Conservation (phyloP, 2,797 vertebrate species). For the Propithecus perrieri region DNA sequence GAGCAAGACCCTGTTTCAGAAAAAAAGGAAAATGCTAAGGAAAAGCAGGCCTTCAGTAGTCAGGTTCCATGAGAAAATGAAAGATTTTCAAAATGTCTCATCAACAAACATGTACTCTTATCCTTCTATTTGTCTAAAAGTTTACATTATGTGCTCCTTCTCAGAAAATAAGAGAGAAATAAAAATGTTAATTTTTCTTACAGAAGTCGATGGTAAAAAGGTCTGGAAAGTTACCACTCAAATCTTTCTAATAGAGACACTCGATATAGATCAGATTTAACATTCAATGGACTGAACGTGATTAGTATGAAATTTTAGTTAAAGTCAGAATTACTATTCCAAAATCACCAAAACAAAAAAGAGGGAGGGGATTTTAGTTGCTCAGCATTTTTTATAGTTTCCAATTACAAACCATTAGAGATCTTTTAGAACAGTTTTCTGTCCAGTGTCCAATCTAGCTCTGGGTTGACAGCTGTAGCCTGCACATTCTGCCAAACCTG, state of each 20-base stretch:
- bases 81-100: constrained; percentile 41
- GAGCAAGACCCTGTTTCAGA: background rate
- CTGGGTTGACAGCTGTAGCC: constrained; percentile 24
- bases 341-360: constrained; percentile 4
- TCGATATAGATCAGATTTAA: background rate
- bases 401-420: constrained; percentile 22
- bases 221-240: background rate
- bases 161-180: background rate
- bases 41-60: background rate
- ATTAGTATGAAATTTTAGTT: constrained; percentile 19
- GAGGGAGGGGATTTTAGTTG: background rate
- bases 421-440: constrained; percentile 38
- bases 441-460: constrained; percentile 12
- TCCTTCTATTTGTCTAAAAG: background rate
- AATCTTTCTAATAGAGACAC: background rate
- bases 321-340: constrained; percentile 30
- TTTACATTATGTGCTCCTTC: background rate
- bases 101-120: background rate
- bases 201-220: background rate
- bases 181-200: constrained; percentile 33
- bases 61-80: background rate
- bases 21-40: background rate
- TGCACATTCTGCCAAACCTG: background rate
- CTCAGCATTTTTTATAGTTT: constrained; percentile 47
- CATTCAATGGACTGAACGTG: background rate